Base-by-base conservation (phyloP, 2,888 invertebrate species). In the Cordilura impudica region DNA sequence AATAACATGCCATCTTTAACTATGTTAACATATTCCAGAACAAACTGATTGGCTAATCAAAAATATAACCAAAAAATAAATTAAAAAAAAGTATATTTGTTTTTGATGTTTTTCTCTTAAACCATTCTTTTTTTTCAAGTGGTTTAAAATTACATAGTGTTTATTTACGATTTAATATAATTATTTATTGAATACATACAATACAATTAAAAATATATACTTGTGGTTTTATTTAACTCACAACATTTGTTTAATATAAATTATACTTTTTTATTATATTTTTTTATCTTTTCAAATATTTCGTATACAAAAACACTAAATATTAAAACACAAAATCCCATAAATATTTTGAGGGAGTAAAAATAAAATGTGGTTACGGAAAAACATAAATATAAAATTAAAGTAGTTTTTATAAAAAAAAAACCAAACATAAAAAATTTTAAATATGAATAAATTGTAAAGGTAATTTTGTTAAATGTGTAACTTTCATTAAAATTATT, bases 141-240 rank as follows among this genome's bases (percentile, higher is more conserved):
- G 35, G 12, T 39, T 39, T 39, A n/a, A 1, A 39, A 39, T n/a
- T 39, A 35, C 4, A 39, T 19, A 49, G n/a, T n/a, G n/a, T 35
- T 31, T 63, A 3, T 70, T 66, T 53, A n/a, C 31, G 56, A 56
- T 60, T 61, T 51, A 65, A 29, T 56, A 56, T 12, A 47, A 66
- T 63, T 23, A 49, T 63, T 63, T 51, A 2, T 35, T 70, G 35
- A 51, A 67, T 72, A 76, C 26, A 60, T 72, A 69, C 10, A 53
- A 53, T 43, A 67, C 66, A 69, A 56, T 72, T 61, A 61, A 66
- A 72, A 67, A 72, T 31, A 56, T 67, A 67, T 61, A 63, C 19
- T 18, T 35, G 60, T 61, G 31, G 66, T 14, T 47, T 61, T 39
- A 26, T 49, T 61, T 53, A 4, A 35, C 53, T 53, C 18, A 45